A percentile compares a stretch with the other conserved stretches of the same genome.
Evolutionary conservation across 2,113 vertebrate species (phyloP).

Genomic region (Gobio gobio): DNA sequence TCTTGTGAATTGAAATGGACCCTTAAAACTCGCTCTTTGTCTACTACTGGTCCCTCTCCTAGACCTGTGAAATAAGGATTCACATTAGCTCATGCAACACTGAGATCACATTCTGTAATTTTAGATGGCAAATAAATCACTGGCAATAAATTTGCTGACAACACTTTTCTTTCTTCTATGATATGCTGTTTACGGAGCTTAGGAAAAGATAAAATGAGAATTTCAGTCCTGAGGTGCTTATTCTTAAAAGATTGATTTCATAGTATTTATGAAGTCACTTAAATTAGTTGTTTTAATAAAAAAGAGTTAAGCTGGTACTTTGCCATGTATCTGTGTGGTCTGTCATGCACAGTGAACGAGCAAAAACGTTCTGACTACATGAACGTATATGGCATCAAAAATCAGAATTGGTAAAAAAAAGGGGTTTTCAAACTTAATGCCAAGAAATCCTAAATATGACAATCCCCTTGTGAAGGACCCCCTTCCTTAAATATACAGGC

Average conservation of each 20-base stretch:
- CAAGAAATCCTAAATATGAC: background rate
- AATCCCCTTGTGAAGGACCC: background rate
- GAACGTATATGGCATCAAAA: background rate
- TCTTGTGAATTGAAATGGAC: background rate
- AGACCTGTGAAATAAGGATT: background rate
- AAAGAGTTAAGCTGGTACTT: background rate
- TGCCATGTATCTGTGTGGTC: background rate
- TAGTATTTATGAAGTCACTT: background rate
- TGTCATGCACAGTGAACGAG: background rate
- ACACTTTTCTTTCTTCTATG: background rate
- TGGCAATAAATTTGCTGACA: background rate
- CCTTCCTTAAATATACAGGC: background rate
- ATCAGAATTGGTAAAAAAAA: background rate
- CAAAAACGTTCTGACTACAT: background rate
- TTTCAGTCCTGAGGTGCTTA: background rate
- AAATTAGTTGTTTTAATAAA: background rate
- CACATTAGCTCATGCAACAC: background rate
- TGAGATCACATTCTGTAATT: background rate
- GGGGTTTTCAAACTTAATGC: background rate
- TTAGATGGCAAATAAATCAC: background rate
- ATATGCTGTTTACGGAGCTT: background rate
- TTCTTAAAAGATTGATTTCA: background rate
- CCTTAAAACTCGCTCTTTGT: background rate
- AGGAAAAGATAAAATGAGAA: background rate
- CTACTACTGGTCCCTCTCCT: background rate